Base-by-base conservation (phyloP, 92 coral and sea anemone genomes). In the Diadumene lineata region DNA sequence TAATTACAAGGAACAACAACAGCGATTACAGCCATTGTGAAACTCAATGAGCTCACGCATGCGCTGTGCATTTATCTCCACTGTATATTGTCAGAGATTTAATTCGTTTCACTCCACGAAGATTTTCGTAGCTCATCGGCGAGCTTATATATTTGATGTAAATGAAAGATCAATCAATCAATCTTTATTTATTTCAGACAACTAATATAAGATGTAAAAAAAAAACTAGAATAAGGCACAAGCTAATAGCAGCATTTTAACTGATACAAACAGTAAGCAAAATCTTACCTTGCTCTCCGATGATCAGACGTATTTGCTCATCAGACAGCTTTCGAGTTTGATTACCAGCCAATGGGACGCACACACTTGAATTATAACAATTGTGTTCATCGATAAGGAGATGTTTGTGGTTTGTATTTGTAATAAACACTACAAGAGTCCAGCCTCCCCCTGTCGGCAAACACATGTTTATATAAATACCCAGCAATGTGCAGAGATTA, bases 381-480 rank as follows among this genome's bases (percentile, higher is more conserved):
- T 77, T 83, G 72, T 75, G 56, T 23, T 73, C 51, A 11, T 57
- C 21, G 25, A 32, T 60, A 32, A 48, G 56, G 16, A 83, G 79
- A 48, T 83, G 88, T 11, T 83, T 31, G 67, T 34, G 63, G 53
- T 77, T 83, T 53, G 46, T 15, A 50, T 76, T 60, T 53, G 79
- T 70, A 62, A 76, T 56, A 56, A 73, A 60, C 26, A 70, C 83
- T n/a, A 24, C 88, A 32, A 83, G 50, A 6, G 88, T 83, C 88
- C 88, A 83, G 2, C 88, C 88, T 21, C 88, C 88, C 10, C 88
- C 88, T 77, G 21, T 19, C 28, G 31, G 51, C 17, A 53, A 53
- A 53, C 24, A 53, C 24, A 53, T 21, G 48, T 4, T 13, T 38
- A 13, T 4, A 6, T 38, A 38, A 38, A 38, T 38, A 13, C 48